Evolutionary conservation across 1,140 invertebrate species (phyloP), one percentile per base, ranked within the genome.

Genomic region (Cheumatopsyche charites): DNA sequence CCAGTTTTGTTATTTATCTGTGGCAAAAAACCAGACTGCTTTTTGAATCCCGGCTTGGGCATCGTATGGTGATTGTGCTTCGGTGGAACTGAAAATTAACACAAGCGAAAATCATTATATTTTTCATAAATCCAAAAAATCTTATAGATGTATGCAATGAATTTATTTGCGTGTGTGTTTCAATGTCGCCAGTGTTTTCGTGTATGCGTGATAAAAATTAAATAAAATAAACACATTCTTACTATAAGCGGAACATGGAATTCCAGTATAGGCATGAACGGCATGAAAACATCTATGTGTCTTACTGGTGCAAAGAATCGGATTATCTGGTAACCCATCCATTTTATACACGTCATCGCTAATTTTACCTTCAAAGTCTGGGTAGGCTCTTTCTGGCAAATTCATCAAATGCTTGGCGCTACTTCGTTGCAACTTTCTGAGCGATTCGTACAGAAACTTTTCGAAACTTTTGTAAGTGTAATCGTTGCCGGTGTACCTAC

Each of bases 221-320:
- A 58, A 25, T 45, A 49, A 49, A 49, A 52, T 19, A 58, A 58
- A 2, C 12, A 11, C 23, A 58, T 47, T 47, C 63, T 91, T 86
- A 93, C 91, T 88, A 80, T 92, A 93, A 52, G 91, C 91, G 26
- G 91, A 90, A 80, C 91, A 93, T 36, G 94, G 94, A 47, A 95
- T 88, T 15, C 93, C 94, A 5, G 93, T 95, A 80, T 96, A 96
- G 49, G 94, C 94, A 81, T 95, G 94, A 13, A 93, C 91, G 1
- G 93, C 92, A 78, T 96, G 94, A 79, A 92, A 90, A 84, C 94
- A 95, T 71, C 92, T 84, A 81, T 95, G 92, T 0, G 93, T 95
- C 77, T 90, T 91, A 72, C 90, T 91, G 0, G 92, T 93, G 78
- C 94, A 96, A 41, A 91, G 84, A 67, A 87, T 82, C 11, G 88